Evolutionary conservation across 1,140 invertebrate species (phyloP), one percentile per base, ranked within the genome.

Genomic region (Sminthurinus signatus): DNA sequence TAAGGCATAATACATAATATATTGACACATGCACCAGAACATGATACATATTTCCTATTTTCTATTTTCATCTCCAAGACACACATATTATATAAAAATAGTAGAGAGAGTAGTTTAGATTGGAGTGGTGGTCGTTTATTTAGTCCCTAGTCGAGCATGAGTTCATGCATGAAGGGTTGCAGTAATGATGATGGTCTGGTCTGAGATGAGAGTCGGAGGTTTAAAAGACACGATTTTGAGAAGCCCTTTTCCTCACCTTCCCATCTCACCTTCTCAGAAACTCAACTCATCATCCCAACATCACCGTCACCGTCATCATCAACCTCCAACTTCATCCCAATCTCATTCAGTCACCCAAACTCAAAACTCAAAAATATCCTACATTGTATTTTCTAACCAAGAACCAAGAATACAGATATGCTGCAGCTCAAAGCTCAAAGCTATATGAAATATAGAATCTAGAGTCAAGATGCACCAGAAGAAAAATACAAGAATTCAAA

Each of bases 241-340:
- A 60, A 67, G 48, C 54, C 60, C 67, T 64, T 67, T 64, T 58
- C 48, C 60, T 59, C 70, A 64, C 62, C 54, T 63, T 51, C 60
- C 31, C 56, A 15, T 62, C 64, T 64, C 68, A 57, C 64, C 59
- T 65, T 65, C 64, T 62, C 58, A 44, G 52, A 57, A 65, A 32
- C 42, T 57, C 27, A 32, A 60, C 27, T 56, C 52, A 52, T 52
- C 50, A 52, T 64, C 62, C 28, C 19, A 46, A 27, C 32, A 54
- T 66, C 29, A 46, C 62, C n/a, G n/a, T 64, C 55, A 52, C 36
- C 54, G 17, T 31, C 48, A 42, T 27, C 29, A 10, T 29, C 25
- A 25, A 44, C 43, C 39, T 43, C 17, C 2, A 15, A 43, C 52
- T 27, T 52, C 50, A 52, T 64, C 62, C 31, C 19, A n/a, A n/a